Evolutionary conservation across 2,888 invertebrate species (phyloP).

Genomic region (Pinctada fucata): DNA sequence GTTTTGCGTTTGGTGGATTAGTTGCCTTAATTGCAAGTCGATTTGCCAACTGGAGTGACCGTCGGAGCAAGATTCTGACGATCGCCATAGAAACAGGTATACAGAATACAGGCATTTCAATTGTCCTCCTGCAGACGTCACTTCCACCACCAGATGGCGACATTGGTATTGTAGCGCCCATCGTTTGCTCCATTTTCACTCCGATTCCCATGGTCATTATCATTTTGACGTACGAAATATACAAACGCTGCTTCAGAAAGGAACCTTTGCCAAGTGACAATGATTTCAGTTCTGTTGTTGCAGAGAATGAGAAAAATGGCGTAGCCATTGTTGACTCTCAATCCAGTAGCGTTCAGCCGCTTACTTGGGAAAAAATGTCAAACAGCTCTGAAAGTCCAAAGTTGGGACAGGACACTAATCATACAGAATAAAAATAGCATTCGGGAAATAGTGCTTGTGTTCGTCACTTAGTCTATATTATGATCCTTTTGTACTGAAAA

Average conservation of each 20-base stretch:
- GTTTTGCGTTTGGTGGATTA: slow-evolving; percentile 77
- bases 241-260: slow-evolving; percentile 51
- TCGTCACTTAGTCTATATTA: no score
- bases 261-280: slow-evolving; percentile 25
- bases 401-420: neutral
- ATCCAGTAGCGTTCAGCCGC: neutral
- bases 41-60: slow-evolving; percentile 68
- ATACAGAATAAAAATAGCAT: neutral
- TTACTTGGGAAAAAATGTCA: neutral
- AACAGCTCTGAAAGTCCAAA: neutral
- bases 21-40: slow-evolving; percentile 57
- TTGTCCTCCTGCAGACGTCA: slow-evolving; percentile 73
- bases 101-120: slow-evolving; percentile 87
- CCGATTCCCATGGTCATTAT: slow-evolving; percentile 68
- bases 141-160: slow-evolving; percentile 68
- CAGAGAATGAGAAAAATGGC: neutral
- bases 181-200: slow-evolving; percentile 68
- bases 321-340: neutral
- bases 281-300: neutral
- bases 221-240: slow-evolving; percentile 52
- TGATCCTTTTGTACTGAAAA: no score
- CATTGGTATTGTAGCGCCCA: slow-evolving; percentile 83
- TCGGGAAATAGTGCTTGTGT: no score
- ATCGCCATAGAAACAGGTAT: slow-evolving; percentile 91
- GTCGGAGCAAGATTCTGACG: slow-evolving; percentile 79